A percentile compares a stretch with the other conserved stretches of the same genome.
Evolutionary conservation across 1,140 invertebrate genomes (phyloP).

Genomic region (Cotesia vestalis): DNA sequence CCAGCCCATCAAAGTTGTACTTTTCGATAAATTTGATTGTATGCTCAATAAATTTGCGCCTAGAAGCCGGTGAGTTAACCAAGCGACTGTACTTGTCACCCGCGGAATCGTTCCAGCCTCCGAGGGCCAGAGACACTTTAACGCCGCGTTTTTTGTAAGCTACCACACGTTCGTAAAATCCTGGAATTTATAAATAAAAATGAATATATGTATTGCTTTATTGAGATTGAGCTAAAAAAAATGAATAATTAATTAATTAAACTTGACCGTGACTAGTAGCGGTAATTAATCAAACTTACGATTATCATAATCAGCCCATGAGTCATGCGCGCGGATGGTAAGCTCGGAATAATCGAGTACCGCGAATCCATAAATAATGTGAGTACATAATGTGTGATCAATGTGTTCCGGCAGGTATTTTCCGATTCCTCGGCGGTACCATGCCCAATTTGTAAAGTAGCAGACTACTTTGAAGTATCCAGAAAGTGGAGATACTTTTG

Average conservation of each 20-base stretch:
- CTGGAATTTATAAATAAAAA: slow-evolving; percentile 58
- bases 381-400: slow-evolving; percentile 86
- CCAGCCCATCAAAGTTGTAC: slow-evolving; percentile 86
- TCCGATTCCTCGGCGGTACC: slow-evolving; percentile 84
- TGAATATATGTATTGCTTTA: background rate
- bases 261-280: no score
- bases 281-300: slow-evolving; percentile 66
- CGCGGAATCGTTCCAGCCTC: slow-evolving; percentile 90
- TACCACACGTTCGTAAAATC: slow-evolving; percentile 84
- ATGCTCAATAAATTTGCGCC: slow-evolving; percentile 78
- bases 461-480: slow-evolving; percentile 71
- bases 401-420: slow-evolving; percentile 87
- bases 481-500: slow-evolving; percentile 56
- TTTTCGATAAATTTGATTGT: slow-evolving; percentile 81
- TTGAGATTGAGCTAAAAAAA: background rate
- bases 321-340: slow-evolving; percentile 83
- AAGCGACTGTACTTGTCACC: slow-evolving; percentile 86
- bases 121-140: slow-evolving; percentile 84
- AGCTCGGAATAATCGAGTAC: slow-evolving; percentile 82
- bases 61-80: slow-evolving; percentile 77
- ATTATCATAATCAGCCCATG: slow-evolving; percentile 90
- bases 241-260: no score
- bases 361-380: slow-evolving; percentile 92
- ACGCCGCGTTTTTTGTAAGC: slow-evolving; percentile 81
- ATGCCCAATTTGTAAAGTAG: slow-evolving; percentile 95